Evolutionary conservation across 1,140 invertebrate species (phyloP).

Genomic region (Cotesia glomerata): DNA sequence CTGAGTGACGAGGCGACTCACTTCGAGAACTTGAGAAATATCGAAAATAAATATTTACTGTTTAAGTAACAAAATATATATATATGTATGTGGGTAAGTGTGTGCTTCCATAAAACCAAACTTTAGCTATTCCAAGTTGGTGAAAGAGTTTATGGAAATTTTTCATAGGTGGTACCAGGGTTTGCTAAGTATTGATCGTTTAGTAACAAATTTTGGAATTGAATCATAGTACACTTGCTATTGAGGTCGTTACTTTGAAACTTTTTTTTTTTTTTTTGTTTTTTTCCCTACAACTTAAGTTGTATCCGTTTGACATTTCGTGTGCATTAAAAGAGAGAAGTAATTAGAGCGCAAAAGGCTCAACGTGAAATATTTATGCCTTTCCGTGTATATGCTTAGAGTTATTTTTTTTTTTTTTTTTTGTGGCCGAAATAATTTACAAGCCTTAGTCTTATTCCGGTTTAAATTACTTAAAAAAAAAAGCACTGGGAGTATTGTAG

Average conservation of each 20-base stretch:
- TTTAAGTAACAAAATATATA: neutral
- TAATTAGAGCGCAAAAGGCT: constrained; percentile 16
- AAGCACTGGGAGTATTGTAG: neutral
- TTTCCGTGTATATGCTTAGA: no score
- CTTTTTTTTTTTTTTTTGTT: neutral
- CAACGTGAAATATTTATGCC: neutral
- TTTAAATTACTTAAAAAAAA: neutral
- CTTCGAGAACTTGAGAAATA: constrained; percentile 5
- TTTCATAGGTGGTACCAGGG: no score
- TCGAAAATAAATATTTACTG: constrained; percentile 1
- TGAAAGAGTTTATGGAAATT: no score
- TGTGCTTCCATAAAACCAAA: no score
- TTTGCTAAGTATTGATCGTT: no score
- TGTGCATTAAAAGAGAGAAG: neutral
- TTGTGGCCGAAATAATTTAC: neutral
- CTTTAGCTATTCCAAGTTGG: no score
- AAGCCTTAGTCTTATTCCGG: neutral
- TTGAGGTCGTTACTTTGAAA: neutral
- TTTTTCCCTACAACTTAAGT: neutral
- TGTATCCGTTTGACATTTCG: neutral
- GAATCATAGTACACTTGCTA: neutral
- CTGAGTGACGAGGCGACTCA: neutral
- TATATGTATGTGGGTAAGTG: no score
- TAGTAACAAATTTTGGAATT: no score
- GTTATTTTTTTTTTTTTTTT: constrained; percentile 1